Evolutionary conservation across 2,888 invertebrate genomes (phyloP), one percentile per base, ranked within the genome.

Genomic region (Sesamia inferens): DNA sequence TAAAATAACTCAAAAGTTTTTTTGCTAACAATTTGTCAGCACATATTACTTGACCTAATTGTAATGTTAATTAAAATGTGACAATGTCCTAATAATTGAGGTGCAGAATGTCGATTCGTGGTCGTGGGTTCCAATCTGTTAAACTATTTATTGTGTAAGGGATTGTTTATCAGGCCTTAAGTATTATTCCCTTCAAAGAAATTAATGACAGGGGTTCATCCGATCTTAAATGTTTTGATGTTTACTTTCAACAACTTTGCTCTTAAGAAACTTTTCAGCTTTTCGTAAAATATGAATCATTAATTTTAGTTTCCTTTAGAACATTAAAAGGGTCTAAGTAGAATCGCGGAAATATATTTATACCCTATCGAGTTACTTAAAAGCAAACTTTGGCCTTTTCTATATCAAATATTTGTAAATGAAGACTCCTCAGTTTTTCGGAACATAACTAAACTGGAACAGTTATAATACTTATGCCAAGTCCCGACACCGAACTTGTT

Each of bases 401-500:
- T 76, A 55, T 67, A 76, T 76, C 68, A 72, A 80, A 70, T 77
- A 81, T 80, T 80, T 87, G 71, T 82, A 72, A 78, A 62, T 39
- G 57, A 71, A 61, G 63, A 54, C 62, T 80, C 61, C 71, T 73
- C 75, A 63, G 74, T 79, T 78, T 79, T 72, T 78, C 58, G 57
- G 71, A 71, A 83, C 71, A 83, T 69, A 76, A 67, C 74, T 78
- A 71, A 85, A 81, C 87, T 85, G 83, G 81, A 87, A 90, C 89
- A 87, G 88, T 88, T 89, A 90, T 92, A 88, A 81, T 82, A 82
- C 87, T 81, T 81, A 79, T 58, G 78, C 78, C 82, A 87, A 90
- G 88, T 91, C 87, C 85, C 87, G 88, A 92, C 89, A 89, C 79
- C 85, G 85, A 94, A 94, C 92, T 93, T 92, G 91, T 93, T 95